A percentile compares a stretch with the other conserved stretches of the same genome.
These are phyloP conservation scores for Porites lobata DNA, from an alignment of 92 coral and sea anemone genomes.

Conservation along the genomic window DNA sequence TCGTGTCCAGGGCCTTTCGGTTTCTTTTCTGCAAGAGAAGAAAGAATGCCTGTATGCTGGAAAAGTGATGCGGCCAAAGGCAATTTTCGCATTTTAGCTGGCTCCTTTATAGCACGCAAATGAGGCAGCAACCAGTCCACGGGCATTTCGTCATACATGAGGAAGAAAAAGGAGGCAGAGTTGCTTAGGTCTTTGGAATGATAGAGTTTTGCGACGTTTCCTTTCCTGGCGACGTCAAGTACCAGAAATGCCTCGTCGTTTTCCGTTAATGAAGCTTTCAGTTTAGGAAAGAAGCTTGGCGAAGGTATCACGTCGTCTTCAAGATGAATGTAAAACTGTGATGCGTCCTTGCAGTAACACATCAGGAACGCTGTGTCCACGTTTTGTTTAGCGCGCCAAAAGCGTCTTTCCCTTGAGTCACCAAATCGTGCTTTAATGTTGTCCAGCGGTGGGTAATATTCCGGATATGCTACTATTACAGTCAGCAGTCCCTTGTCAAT, in stretches of 20 bases:
- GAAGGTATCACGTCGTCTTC: slow-evolving; percentile 79
- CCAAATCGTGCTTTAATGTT: slow-evolving; percentile 63
- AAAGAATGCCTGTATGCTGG: background rate
- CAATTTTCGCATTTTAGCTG: background rate
- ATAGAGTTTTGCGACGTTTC: slow-evolving; percentile 79
- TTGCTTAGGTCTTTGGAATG: slow-evolving; percentile 62
- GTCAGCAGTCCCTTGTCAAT: slow-evolving; percentile 46
- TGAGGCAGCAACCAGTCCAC: background rate
- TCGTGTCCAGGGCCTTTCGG: background rate
- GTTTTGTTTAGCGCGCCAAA: slow-evolving; percentile 83
- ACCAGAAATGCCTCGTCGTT: slow-evolving; percentile 53
- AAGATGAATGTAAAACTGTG: slow-evolving; percentile 76
- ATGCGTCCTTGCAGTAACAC: slow-evolving; percentile 72
- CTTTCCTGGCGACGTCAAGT: slow-evolving; percentile 64
- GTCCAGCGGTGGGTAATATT: slow-evolving; percentile 65
- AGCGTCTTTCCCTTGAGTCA: slow-evolving; percentile 59
- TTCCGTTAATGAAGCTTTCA: slow-evolving; percentile 60
- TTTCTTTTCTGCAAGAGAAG: background rate
- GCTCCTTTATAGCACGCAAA: background rate
- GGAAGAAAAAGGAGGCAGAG: slow-evolving; percentile 27
- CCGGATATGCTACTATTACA: slow-evolving; percentile 67
- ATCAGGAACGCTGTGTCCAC: slow-evolving; percentile 76
- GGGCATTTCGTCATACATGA: background rate
- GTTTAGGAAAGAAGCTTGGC: slow-evolving; percentile 74
- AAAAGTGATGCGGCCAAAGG: background rate